A percentile compares a stretch with the other conserved stretches of the same genome.
phyloP scores from a whole-genome alignment of 1,140 invertebrate species.

The Delia radicum region DNA sequence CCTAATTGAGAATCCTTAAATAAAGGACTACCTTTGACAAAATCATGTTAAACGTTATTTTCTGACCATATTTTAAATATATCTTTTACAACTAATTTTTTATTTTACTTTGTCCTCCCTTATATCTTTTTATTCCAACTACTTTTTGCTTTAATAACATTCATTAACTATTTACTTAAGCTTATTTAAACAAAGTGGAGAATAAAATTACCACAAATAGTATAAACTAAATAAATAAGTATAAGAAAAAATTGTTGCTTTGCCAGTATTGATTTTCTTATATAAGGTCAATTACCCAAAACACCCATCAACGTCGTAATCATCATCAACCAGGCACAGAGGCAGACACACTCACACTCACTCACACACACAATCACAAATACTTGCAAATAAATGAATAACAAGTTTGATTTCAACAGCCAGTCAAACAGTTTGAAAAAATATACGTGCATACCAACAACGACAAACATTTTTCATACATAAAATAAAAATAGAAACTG shows the following conservation, averaged over 20 bases:
- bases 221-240: not conserved
- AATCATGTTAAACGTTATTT: no score
- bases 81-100: no score
- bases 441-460: not conserved
- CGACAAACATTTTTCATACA: not conserved
- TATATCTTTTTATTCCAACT: no score
- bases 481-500: not conserved
- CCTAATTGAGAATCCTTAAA: no score
- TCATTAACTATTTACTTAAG: conserved; percentile 3
- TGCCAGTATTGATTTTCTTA: conserved; percentile 4
- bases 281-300: conserved; percentile 1
- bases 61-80: no score
- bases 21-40: no score
- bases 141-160: not conserved
- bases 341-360: not conserved
- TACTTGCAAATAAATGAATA: not conserved
- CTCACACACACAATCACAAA: not conserved
- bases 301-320: not conserved
- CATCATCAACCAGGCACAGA: not conserved
- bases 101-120: no score
- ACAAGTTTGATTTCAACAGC: not conserved
- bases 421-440: not conserved
- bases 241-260: not conserved
- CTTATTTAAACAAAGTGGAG: not conserved
- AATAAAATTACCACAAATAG: not conserved